Base-by-base conservation (phyloP, 2,797 vertebrate species). In the Melanotaenia boesemani region DNA sequence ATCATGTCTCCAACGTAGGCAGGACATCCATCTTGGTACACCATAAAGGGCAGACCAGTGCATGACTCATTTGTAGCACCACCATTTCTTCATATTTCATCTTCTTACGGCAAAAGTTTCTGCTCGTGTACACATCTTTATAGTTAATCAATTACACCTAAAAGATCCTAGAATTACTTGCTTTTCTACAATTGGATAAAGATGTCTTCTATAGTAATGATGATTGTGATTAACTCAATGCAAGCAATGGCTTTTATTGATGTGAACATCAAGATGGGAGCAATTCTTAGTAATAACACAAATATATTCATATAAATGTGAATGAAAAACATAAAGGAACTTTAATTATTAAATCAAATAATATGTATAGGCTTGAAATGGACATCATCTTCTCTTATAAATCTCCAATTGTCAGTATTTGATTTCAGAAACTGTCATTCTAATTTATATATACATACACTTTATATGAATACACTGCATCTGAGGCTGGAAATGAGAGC, bases 11-110 rank as follows among this genome's bases (percentile, higher is more conserved):
- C 44, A 13, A 48, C 39, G 50, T 15, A 54, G 50, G 67, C 74
- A 63, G 2, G 34, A 37, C 68, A 89, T 89, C 63, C 44, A 88
- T 90, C 85, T 85, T 32, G 18, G 12, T 39, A 37, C 8, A 2
- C 22, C 11, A 41, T 41, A 2, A 41, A 13, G 63, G 62, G 64
- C 34, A 30, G 36, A 74, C 52, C 62, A 52, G 58, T 70, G 46
- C 24, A 48, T 76, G 41, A 72, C 77, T 67, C 61, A 32, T 66
- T 77, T 24, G 69, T 62, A 37, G 41, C 16, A 56, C n/a, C 12
- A 63, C 72, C 67, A 67, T 70, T 63, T 52, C 67, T 57, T 74
- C n/a, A 36, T 63, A 56, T 44, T 63, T 16, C 10, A 20, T 63
- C 39, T 36, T 61, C 13, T 56, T 70, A 20, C 16, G 60, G 9